Base-by-base conservation (phyloP, 2,113 vertebrate genomes). In the Sinocyclocheilus anshuiensis region DNA sequence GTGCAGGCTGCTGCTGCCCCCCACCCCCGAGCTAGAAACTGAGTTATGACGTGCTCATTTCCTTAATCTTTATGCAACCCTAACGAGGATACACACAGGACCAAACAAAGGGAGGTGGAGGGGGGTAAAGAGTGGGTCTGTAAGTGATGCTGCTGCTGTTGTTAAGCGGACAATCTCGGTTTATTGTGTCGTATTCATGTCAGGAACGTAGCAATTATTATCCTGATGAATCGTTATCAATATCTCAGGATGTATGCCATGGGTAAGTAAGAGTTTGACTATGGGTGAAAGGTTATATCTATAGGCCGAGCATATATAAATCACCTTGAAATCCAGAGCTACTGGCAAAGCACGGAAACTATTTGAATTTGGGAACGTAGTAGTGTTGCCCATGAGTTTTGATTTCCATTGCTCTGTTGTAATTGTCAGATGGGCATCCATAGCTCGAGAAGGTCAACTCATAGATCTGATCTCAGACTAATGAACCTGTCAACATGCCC, bases 11-110 rank as follows among this genome's bases (percentile, higher is more conserved):
- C 88, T 93, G 92, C 94, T 92, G 39, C 13, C 67, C 97, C 97
- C 96, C 93, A 91, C 97, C 97, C 96, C 93, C 91, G 55, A 96
- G 97, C 96, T 95, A 96, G 94, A 93, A 93, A 95, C 95, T 94
- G 94, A 95, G 95, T 97, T 96, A 96, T 96, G 96, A 97, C 96
- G 96, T 95, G 95, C 96, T 94, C 93, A 96, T 96, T 95, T 95
- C 83, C 88, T 93, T 96, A 97, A 97, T 98, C 96, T 97, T 93
- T 96, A 96, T 96, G 96, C 96, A 96, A 94, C 95, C 95, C 95
- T 96, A 97, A 97, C 96, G 95, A 97, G 95, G 95, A 96, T 95
- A 96, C 96, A 96, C 94, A 94, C 95, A 88, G 75, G 95, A 94
- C 88, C 90, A 83, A 96, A 94, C 95, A 96, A 94, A 94, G 95